Base-by-base conservation (phyloP, 2,888 invertebrate genomes). In the Brenthis hecate region DNA sequence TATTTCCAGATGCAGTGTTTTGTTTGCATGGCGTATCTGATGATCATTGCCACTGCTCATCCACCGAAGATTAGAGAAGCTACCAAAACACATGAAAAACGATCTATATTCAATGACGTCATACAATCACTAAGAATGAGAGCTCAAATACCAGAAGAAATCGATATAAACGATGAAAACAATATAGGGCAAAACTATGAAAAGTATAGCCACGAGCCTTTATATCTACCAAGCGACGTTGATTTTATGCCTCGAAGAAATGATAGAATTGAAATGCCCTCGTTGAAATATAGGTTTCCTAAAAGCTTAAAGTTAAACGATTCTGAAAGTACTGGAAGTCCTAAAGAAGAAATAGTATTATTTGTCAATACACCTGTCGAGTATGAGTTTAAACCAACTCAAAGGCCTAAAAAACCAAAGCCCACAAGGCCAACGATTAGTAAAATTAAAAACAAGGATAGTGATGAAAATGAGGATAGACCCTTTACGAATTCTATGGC, bases 1-100 rank as follows among this genome's bases (percentile, higher is more conserved):
- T 19, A 55, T 75, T 81, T 78, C 54, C 88, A 92, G 92, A 92
- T 92, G 92, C 88, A 92, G 76, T 91, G 92, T 74, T 92, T 85
- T 80, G 86, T 91, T 69, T 92, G 92, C 74, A 85, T 92, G 62
- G 87, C 86, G 48, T 92, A 90, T 68, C 84, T 91, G 81, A 81
- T 92, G 66, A 85, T 91, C 70, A 73, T 89, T 19, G 86, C 86
- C 73, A 83, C 83, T 68, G 87, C 87, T 4, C 85, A 81, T 56
- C 91, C 89, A 53, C 78, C 82, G 3, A 81, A 76, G 68, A 78
- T 81, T 61, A 80, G 80, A 56, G 82, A 82, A 70, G 67, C 78
- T 19, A 56, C 80, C 4, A 75, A 78, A 11, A 79, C 78, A n/a
- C 83, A 82, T 23, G 85, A 84, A 64, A 81, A 85, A 68, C 82